phyloP scores from a whole-genome alignment of 2,888 invertebrate genomes.

The Galeopsomyia nigrocyanea region DNA sequence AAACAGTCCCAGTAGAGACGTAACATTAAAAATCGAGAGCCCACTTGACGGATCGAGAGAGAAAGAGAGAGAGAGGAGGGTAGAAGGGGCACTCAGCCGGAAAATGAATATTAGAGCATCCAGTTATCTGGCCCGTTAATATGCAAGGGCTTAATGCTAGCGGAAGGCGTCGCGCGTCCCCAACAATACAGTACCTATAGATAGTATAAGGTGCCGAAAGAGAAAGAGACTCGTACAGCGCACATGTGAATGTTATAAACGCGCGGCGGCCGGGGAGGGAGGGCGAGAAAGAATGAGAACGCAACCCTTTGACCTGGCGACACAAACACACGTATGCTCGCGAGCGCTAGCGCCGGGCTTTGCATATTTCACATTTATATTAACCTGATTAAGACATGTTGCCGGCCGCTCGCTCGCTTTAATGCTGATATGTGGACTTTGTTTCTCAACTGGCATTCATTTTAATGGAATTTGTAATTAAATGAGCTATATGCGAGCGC shows the following conservation, averaged over 20 bases:
- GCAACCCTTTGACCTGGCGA: conserved; percentile 35
- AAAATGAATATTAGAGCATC: conserved; percentile 65
- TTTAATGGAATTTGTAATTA: conserved; percentile 69
- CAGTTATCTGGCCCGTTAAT: conserved; percentile 61
- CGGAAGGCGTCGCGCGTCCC: conserved; percentile 63
- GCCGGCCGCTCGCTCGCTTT: conserved; percentile 64
- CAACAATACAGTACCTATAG: conserved; percentile 58
- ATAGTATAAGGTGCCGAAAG: conserved; percentile 63
- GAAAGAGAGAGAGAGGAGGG: background rate
- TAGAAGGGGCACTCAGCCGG: conserved; percentile 21
- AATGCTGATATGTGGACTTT: conserved; percentile 69
- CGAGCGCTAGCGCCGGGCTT: conserved; percentile 57
- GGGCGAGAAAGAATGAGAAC: conserved; percentile 25
- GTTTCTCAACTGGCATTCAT: conserved; percentile 69
- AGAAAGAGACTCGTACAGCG: conserved; percentile 15
- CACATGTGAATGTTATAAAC: background rate
- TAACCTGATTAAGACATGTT: conserved; percentile 69
- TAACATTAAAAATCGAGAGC: no score
- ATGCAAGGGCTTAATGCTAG: conserved; percentile 65
- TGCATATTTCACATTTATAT: conserved; percentile 70
- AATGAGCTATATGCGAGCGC: conserved; percentile 61
- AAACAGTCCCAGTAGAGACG: no score
- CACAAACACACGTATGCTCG: conserved; percentile 45
- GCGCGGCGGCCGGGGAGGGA: background rate
- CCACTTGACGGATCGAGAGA: no score